Evolutionary conservation across 1,140 invertebrate species (phyloP), one percentile per base, ranked within the genome.

Genomic region (Apis cerana): DNA sequence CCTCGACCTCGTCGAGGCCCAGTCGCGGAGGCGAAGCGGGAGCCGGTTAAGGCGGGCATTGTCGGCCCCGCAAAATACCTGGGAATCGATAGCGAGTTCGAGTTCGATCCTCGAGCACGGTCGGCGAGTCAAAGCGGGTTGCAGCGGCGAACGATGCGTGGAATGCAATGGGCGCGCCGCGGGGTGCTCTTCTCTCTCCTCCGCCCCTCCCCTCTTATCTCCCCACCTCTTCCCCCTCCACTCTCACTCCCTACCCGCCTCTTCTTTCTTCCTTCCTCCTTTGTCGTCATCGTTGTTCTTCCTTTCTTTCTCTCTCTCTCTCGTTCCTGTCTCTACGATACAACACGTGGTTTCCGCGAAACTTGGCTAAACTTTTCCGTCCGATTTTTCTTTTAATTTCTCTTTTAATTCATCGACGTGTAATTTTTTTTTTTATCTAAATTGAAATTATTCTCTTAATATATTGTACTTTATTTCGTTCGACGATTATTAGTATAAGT

Each of bases 101-200:
- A 90, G 89, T 91, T 91, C 89, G 90, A 91, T 90, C 88, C 86
- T 81, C 83, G 84, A 83, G 84, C 87, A 70, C 83, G 87, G 83
- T 83, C 85, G 89, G 90, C 91, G 85, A 92, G 88, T 91, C 91
- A 92, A 92, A 92, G 91, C 89, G 89, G 64, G 43, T 74, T 58
- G 89, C 89, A 89, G 68, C 86, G 86, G 80, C 89, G 77, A 91
- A 91, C 72, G 91, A 91, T 90, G 91, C 84, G 85, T 90, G 90
- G 91, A 93, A 93, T 93, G 91, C 88, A 88, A 88, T 91, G 91
- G 91, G 91, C 91, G 91, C 91, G 92, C 91, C 91, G 79, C 70
- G 64, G 71, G 83, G 83, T 82, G 82, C 27, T 83, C 77, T 76
- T 69, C 75, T 75, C 74, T 72, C 54, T 59, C 43, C 61, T 65